Evolutionary conservation across 1,140 invertebrate genomes (phyloP).

Genomic region (Oscheius sp.): DNA sequence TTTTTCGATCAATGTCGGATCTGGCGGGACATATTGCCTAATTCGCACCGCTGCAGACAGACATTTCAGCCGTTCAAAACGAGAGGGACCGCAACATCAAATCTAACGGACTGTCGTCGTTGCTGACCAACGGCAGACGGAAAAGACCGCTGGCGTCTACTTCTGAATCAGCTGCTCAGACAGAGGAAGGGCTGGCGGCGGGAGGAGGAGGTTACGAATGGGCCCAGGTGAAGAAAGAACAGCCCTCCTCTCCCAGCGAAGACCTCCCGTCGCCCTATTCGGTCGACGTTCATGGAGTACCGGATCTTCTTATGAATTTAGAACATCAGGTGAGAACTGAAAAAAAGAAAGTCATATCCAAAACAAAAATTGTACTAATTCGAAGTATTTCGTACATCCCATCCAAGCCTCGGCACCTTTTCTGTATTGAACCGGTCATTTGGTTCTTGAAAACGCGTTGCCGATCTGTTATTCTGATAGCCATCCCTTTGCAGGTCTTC

Average conservation of each 20-base stretch:
- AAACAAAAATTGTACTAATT: too few species aligned
- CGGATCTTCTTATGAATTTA: background rate
- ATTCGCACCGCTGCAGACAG: background rate
- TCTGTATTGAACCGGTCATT: too few species aligned
- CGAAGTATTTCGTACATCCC: too few species aligned
- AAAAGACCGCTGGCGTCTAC: background rate
- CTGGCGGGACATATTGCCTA: background rate
- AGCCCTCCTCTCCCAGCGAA: background rate
- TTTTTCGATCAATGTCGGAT: too few species aligned
- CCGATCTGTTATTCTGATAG: too few species aligned
- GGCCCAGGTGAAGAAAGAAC: background rate
- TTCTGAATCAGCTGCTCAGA: background rate
- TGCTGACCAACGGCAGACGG: background rate
- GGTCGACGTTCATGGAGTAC: background rate
- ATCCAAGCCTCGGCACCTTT: too few species aligned
- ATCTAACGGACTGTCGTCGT: background rate
- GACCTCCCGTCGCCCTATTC: background rate
- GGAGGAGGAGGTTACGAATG: background rate
- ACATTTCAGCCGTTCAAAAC: slow-evolving; percentile 37
- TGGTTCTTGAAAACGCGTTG: too few species aligned
- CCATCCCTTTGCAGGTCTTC: slow-evolving; percentile 25
- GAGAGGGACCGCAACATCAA: slow-evolving; percentile 36
- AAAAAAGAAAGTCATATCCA: background rate
- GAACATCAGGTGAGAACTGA: background rate
- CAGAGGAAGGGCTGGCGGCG: background rate